Conservation (phyloP, 2,797 vertebrate genomes). For the Pseudotriccus pelzelni region DNA sequence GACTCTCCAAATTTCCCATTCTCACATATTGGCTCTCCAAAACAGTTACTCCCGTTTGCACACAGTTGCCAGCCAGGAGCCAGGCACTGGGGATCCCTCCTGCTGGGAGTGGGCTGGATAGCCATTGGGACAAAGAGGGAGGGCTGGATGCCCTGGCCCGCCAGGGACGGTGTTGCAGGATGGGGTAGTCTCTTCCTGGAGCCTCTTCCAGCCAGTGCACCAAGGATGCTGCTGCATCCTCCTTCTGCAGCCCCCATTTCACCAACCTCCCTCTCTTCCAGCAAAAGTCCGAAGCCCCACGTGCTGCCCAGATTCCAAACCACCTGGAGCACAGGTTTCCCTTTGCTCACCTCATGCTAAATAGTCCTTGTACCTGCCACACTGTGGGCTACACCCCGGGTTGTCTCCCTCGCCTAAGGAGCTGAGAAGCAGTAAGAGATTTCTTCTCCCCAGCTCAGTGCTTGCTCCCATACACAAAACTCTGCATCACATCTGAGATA, state of each 20-base stretch:
- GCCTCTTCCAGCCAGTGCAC: not conserved
- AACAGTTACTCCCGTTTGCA: not conserved
- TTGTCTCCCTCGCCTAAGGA: fast-evolving
- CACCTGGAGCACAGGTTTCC: not conserved
- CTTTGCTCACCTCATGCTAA: not conserved
- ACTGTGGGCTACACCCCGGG: fast-evolving
- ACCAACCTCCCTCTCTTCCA: not conserved
- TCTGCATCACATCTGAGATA: not conserved
- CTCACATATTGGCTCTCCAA: not conserved
- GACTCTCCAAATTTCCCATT: not conserved
- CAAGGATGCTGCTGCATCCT: fast-evolving
- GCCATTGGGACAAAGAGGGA: not conserved
- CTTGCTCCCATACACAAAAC: not conserved
- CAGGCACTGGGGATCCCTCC: not conserved
- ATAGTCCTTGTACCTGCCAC: fast-evolving
- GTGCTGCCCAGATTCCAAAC: not conserved
- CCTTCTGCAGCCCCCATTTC: not conserved
- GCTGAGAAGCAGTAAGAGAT: not conserved
- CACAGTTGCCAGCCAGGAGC: not conserved
- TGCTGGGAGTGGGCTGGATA: fast-evolving
- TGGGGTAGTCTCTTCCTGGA: not conserved
- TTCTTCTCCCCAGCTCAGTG: not conserved
- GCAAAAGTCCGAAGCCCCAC: not conserved
- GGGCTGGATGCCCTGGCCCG: not conserved
- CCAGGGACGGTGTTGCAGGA: not conserved